Conservation (phyloP, 2,888 invertebrate genomes). For the Sphinx pinastri region DNA sequence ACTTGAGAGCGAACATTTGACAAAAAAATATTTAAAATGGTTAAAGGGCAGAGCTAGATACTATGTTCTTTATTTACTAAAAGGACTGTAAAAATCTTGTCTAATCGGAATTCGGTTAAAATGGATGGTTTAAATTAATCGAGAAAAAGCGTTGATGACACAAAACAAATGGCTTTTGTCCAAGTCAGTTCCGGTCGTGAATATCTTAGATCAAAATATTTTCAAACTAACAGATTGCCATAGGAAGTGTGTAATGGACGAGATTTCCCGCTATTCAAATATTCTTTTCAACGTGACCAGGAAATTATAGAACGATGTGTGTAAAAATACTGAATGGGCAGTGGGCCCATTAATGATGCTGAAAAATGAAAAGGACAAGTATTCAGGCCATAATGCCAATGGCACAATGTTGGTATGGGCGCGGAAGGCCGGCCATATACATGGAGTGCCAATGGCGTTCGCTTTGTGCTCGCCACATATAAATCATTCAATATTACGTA, state of each 20-base stretch:
- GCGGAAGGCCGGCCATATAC: constrained; percentile 75
- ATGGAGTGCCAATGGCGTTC: constrained; percentile 43
- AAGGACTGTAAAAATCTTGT: too few relatives aligned
- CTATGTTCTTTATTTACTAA: too few relatives aligned
- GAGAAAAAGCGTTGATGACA: background rate
- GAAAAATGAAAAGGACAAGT: constrained; percentile 62
- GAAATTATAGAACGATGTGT: constrained; percentile 20
- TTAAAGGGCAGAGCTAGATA: too few relatives aligned
- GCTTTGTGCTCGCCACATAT: constrained; percentile 6
- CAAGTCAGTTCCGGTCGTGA: background rate
- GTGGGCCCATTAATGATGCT: constrained; percentile 56
- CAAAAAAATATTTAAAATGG: too few relatives aligned
- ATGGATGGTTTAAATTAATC: background rate
- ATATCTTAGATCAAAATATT: background rate
- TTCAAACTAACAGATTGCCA: background rate
- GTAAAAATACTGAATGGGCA: constrained; percentile 42
- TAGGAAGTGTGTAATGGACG: constrained; percentile 1
- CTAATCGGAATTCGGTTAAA: background rate
- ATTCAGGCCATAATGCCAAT: constrained; percentile 63
- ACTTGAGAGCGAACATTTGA: too few relatives aligned
- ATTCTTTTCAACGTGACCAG: constrained; percentile 8
- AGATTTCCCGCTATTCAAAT: constrained; percentile 17
- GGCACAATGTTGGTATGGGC: constrained; percentile 73
- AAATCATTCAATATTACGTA: constrained; percentile 27
- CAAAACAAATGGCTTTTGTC: constrained; percentile 2